phyloP scores from a whole-genome alignment of 64 coral and sea anemone species.

The Actinia equina region DNA sequence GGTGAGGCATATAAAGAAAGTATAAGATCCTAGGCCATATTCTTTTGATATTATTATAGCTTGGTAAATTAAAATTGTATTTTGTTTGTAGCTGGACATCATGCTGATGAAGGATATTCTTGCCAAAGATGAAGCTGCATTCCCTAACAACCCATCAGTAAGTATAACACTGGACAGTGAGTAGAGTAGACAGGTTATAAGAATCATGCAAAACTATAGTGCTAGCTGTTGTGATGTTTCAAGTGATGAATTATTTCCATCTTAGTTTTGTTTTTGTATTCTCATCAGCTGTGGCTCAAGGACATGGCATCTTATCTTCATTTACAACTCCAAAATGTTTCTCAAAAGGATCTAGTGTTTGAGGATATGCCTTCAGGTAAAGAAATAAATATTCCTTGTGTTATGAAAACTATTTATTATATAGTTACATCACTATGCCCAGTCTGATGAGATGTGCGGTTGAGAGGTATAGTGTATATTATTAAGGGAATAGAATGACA shows the following conservation, averaged over 20 bases:
- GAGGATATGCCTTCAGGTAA: slow-evolving; percentile 75
- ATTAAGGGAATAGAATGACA: too few species aligned
- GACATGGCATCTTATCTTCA: slow-evolving; percentile 75
- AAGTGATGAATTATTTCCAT: neutral
- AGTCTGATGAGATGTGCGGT: too few species aligned
- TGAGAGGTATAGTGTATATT: too few species aligned
- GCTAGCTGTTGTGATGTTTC: too few species aligned
- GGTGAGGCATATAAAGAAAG: too few species aligned
- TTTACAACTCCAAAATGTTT: slow-evolving; percentile 56
- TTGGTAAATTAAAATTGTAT: neutral
- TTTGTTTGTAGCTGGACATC: slow-evolving; percentile 54
- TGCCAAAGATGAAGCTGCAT: slow-evolving; percentile 49
- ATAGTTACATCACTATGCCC: too few species aligned
- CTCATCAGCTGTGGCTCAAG: slow-evolving; percentile 73
- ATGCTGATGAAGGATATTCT: slow-evolving; percentile 45
- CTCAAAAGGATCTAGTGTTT: slow-evolving; percentile 74
- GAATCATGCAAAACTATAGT: too few species aligned
- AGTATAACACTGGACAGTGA: slow-evolving; percentile 7
- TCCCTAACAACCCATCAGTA: slow-evolving; percentile 70
- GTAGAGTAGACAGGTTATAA: too few species aligned
- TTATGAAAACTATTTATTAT: neutral
- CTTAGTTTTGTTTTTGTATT: neutral
- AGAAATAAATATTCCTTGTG: neutral
- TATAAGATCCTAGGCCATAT: too few species aligned
- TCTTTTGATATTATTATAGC: neutral